Base-by-base conservation (phyloP, 2,113 vertebrate species). In the Puma concolor region DNA sequence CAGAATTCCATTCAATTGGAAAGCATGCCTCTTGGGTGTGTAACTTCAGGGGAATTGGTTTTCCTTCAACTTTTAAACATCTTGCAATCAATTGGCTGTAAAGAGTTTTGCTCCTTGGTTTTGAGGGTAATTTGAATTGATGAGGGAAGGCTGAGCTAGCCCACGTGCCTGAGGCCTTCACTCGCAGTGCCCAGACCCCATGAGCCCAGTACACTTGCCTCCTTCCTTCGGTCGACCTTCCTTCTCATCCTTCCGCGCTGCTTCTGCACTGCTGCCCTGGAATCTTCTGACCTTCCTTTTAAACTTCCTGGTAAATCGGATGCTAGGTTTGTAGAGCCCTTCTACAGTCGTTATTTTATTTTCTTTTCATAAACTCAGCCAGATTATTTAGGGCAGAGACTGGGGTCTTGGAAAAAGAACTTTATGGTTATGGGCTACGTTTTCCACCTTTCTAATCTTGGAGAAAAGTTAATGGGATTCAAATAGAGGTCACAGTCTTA, bases 401-500 rank as follows among this genome's bases (percentile, higher is more conserved):
- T 7, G 19, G 19, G 25, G 7, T 31, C 54, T 94, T 66, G 38
- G 74, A 31, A 72, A 67, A 81, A 64, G 23, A 92, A 31, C 36
- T 64, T 48, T 14, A 57, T 76, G 31, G 16, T 93, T 54, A 27
- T 4, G n/a, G 48, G 23, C 44, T 81, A 72, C 19, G 19, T 67
- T 95, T 94, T 57, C 50, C 41, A 54, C 88, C 19, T 86, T 91
- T 74, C 52, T 81, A 36, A 64, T 91, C 52, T 67, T 64, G 33
- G 44, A 76, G 69, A 36, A 83, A 54, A 94, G 7, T 19, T 31
- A 96, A 25, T 86, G 60, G 54, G 57, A 88, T 44, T 85, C 83
- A 95, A 69, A 66, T 41, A 88, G 41, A 72, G 57, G 36, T 69
- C 23, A 41, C 71, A 5, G n/a, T 33, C 41, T 95, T 87, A 41